Percentiles rank a stretch among this genome's conserved stretches.
Evolutionary conservation across 2,888 invertebrate species (phyloP).

Genomic region (Drosophila prostipennis): DNA sequence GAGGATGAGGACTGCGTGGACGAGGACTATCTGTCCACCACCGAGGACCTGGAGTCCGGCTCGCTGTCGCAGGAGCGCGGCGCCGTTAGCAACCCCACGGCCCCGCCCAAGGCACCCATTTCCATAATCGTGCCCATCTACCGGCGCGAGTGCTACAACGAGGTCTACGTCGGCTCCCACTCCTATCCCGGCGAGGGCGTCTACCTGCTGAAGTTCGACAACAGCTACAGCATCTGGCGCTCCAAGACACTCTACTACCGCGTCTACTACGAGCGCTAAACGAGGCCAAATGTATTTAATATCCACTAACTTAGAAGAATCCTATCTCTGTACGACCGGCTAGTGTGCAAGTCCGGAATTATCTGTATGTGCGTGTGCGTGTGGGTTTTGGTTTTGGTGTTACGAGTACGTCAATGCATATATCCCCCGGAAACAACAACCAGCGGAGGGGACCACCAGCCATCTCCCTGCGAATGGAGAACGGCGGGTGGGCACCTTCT

Average conservation of each 20-base stretch:
- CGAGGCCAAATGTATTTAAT: constrained; percentile 34
- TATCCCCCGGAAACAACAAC: neutral
- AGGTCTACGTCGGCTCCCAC: constrained; percentile 99
- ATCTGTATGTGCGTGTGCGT: constrained; percentile 8
- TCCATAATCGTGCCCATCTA: constrained; percentile 97
- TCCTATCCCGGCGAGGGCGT: constrained; percentile 98
- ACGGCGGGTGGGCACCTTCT: constrained; percentile 18
- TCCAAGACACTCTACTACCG: constrained; percentile 99
- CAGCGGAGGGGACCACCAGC: neutral
- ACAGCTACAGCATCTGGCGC: constrained; percentile 99
- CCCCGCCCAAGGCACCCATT: constrained; percentile 76
- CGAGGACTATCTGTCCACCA: constrained; percentile 84
- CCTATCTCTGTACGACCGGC: constrained; percentile 16
- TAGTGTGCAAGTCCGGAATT: constrained; percentile 20
- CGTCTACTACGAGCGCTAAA: constrained; percentile 95
- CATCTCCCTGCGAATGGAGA: constrained; percentile 38
- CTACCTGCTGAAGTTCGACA: constrained; percentile 99
- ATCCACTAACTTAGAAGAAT: constrained; percentile 27
- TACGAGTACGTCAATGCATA: constrained; percentile 4
- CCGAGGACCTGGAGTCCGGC: constrained; percentile 88
- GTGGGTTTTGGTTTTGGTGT: constrained; percentile 11
- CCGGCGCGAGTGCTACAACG: constrained; percentile 97
- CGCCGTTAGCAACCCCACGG: constrained; percentile 53
- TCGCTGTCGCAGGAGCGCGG: constrained; percentile 77
- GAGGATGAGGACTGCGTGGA: constrained; percentile 87